Percentiles rank a stretch among this genome's conserved stretches.
Evolutionary conservation across 2,888 invertebrate genomes (phyloP).

Genomic region (Hirtodrosophila duncani): DNA sequence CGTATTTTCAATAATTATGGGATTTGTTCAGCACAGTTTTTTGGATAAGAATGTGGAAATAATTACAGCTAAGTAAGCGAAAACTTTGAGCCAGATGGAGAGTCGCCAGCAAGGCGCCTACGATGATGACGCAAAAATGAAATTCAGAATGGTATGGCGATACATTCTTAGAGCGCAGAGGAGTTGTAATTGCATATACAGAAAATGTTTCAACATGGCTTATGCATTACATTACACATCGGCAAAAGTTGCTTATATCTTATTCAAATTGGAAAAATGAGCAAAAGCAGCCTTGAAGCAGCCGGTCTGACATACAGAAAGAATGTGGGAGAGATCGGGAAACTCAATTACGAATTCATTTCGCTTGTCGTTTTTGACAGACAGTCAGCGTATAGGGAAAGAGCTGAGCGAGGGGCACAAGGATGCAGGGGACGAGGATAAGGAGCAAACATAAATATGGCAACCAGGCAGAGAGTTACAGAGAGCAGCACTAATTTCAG

Average conservation of each 20-base stretch:
- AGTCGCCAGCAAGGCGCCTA: constrained; percentile 45
- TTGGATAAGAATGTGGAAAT: constrained; percentile 52
- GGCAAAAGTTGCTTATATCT: constrained; percentile 38
- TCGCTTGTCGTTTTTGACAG: constrained; percentile 61
- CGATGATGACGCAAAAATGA: background rate
- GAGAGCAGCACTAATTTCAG: constrained; percentile 53
- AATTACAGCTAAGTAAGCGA: constrained; percentile 35
- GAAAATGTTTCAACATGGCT: constrained; percentile 23
- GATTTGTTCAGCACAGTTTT: constrained; percentile 9
- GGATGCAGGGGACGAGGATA: background rate
- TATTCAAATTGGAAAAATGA: constrained; percentile 39
- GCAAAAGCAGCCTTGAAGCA: constrained; percentile 16
- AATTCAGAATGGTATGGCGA: too few relatives aligned
- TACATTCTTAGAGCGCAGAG: background rate
- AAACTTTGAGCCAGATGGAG: constrained; percentile 18
- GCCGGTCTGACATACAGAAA: constrained; percentile 9
- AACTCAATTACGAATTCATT: constrained; percentile 73
- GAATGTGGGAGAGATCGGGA: constrained; percentile 30
- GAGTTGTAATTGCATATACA: constrained; percentile 39
- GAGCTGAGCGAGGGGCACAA: constrained; percentile 10
- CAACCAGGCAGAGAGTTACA: constrained; percentile 16
- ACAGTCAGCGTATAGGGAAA: constrained; percentile 33
- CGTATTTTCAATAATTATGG: constrained; percentile 60
- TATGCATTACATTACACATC: constrained; percentile 3
- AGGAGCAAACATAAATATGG: constrained; percentile 7